Percentiles rank a stretch among this genome's conserved stretches.
Conservation (phyloP, 2,113 vertebrate species). For the Carettochelys insculpta region DNA sequence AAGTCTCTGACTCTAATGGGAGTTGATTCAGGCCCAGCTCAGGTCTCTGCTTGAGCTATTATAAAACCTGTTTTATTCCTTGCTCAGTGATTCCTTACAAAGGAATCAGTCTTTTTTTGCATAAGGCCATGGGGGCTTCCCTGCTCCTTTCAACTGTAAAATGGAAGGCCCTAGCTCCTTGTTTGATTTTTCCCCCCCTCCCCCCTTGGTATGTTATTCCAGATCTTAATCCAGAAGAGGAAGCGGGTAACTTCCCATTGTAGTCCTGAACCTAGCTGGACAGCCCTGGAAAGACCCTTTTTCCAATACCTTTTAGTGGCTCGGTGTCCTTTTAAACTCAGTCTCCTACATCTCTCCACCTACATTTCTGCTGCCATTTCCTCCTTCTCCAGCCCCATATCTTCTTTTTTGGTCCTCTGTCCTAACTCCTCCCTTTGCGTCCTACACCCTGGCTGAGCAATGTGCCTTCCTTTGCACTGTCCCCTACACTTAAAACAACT, state of each 20-base stretch:
- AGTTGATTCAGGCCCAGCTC: rapidly evolving
- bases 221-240: background rate
- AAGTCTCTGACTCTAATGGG: slow-evolving; percentile 5
- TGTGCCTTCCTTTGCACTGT: background rate
- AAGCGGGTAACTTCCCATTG: background rate
- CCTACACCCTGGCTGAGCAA: background rate
- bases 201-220: background rate
- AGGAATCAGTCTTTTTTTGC: background rate
- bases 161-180: background rate
- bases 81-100: background rate
- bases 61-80: background rate
- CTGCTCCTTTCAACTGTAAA: background rate
- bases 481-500: background rate
- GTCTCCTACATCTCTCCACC: background rate
- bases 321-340: background rate
- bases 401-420: background rate
- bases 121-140: background rate
- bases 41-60: background rate
- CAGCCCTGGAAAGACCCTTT: background rate
- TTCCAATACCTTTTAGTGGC: background rate
- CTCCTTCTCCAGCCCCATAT: background rate
- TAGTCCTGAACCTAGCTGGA: background rate
- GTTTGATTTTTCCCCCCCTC: background rate
- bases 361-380: background rate
- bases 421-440: background rate